A percentile compares a stretch with the other conserved stretches of the same genome.
phyloP scores from a whole-genome alignment of 53 echinoderm and acorn worm genomes.

The Echinometra lucunter region DNA sequence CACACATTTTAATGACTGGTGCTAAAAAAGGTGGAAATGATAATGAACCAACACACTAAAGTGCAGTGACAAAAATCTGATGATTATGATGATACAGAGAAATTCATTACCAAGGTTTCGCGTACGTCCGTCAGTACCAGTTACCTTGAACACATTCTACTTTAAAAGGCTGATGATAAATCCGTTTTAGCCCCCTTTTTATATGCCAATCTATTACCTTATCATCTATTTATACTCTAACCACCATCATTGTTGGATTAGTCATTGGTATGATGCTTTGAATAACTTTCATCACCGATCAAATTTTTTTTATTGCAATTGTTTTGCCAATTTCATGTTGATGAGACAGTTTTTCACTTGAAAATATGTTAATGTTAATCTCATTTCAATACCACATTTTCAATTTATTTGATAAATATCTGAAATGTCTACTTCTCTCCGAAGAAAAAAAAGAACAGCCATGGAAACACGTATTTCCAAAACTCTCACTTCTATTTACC shows the following conservation, averaged over 20 bases:
- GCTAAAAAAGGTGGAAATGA: neutral
- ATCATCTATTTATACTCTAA: neutral
- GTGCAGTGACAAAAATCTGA: neutral
- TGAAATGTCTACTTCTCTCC: too few relatives aligned
- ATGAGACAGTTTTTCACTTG: too few relatives aligned
- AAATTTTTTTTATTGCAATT: too few relatives aligned
- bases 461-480: too few relatives aligned
- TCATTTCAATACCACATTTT: too few relatives aligned
- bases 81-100: constrained; percentile 17
- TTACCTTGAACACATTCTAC: neutral
- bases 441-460: too few relatives aligned
- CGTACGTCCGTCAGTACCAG: neutral
- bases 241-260: neutral
- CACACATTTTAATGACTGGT: neutral
- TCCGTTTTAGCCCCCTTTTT: neutral
- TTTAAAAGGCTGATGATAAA: neutral
- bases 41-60: neutral
- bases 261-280: too few relatives aligned
- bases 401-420: too few relatives aligned
- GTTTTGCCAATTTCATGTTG: too few relatives aligned
- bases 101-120: neutral
- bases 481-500: too few relatives aligned
- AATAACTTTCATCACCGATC: neutral
- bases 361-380: too few relatives aligned
- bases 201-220: neutral